Conservation (phyloP, 2,888 invertebrate genomes). For the Disparrhopalites patrizii region DNA sequence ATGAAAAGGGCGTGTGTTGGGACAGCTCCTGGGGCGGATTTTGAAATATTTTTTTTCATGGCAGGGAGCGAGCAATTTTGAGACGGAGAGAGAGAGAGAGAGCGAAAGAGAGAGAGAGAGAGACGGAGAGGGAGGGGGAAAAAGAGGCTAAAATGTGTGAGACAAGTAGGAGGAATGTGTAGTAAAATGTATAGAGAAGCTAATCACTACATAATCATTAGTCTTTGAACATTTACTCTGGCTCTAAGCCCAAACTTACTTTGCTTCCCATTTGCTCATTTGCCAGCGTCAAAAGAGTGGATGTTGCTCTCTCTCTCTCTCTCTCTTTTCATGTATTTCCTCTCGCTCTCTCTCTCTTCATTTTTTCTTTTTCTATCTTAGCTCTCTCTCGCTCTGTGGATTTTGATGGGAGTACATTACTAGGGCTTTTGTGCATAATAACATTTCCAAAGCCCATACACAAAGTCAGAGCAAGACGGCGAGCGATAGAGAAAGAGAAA, state of each 20-base stretch:
- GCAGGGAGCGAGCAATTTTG: no score
- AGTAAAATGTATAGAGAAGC: constrained; percentile 8
- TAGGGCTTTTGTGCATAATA: no score
- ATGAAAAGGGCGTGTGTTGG: no score
- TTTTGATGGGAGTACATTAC: no score
- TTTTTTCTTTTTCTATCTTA: neutral
- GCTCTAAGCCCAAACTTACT: constrained; percentile 16
- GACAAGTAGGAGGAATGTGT: neutral
- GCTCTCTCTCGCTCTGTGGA: no score
- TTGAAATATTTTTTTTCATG: no score
- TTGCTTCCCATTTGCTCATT: constrained; percentile 20
- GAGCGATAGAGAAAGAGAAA: no score
- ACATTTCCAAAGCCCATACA: no score
- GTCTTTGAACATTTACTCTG: constrained; percentile 27
- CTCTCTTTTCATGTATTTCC: neutral
- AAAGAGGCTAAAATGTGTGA: constrained; percentile 6
- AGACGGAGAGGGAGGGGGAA: constrained; percentile 6
- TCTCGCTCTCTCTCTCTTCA: neutral
- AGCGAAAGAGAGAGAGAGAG: constrained; percentile 17
- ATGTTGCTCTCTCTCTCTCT: constrained; percentile 20
- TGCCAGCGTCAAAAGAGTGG: no score
- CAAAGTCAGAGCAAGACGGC: no score
- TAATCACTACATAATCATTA: constrained; percentile 30
- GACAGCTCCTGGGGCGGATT: no score
- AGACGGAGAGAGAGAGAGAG: no score